These are phyloP conservation scores for Coleophora flavipennella DNA, from an alignment of 2,888 invertebrate species.

Conservation along the genomic window DNA sequence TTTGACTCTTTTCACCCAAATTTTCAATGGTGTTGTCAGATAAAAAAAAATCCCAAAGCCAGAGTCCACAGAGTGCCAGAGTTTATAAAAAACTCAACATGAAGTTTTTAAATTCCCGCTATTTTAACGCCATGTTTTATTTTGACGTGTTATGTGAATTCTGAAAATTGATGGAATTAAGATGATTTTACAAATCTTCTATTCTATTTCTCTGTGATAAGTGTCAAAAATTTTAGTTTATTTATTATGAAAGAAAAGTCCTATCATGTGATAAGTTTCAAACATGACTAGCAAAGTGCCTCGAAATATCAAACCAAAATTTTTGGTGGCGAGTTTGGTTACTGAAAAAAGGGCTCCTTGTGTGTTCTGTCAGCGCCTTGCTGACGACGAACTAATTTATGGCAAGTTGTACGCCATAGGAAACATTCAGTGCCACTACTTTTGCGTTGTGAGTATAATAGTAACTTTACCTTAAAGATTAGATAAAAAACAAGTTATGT, in stretches of 20 bases:
- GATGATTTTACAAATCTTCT: neutral
- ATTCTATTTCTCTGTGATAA: neutral
- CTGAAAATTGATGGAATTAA: neutral
- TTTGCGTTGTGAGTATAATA: slow-evolving; percentile 80
- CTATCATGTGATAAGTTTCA: slow-evolving; percentile 2
- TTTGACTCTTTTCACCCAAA: too few relatives aligned
- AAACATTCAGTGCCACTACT: slow-evolving; percentile 78
- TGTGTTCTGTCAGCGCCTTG: slow-evolving; percentile 64
- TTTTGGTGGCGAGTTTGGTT: slow-evolving; percentile 36
- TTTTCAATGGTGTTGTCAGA: too few relatives aligned
- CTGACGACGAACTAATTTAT: slow-evolving; percentile 67
- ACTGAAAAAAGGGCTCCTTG: slow-evolving; percentile 47
- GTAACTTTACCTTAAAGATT: too few relatives aligned
- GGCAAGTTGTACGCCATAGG: slow-evolving; percentile 71
- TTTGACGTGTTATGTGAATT: slow-evolving; percentile 7
- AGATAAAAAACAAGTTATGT: too few relatives aligned
- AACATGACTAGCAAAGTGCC: slow-evolving; percentile 21
- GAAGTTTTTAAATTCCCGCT: neutral
- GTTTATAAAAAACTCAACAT: too few relatives aligned
- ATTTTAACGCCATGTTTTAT: slow-evolving; percentile 11
- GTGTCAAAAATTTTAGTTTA: neutral
- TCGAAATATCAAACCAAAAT: slow-evolving; percentile 18
- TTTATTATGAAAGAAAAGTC: neutral
- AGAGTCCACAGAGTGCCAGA: too few relatives aligned
- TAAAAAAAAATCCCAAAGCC: too few relatives aligned